phyloP scores from a whole-genome alignment of 2,888 invertebrate species.

The Oxystoma pomonae region DNA sequence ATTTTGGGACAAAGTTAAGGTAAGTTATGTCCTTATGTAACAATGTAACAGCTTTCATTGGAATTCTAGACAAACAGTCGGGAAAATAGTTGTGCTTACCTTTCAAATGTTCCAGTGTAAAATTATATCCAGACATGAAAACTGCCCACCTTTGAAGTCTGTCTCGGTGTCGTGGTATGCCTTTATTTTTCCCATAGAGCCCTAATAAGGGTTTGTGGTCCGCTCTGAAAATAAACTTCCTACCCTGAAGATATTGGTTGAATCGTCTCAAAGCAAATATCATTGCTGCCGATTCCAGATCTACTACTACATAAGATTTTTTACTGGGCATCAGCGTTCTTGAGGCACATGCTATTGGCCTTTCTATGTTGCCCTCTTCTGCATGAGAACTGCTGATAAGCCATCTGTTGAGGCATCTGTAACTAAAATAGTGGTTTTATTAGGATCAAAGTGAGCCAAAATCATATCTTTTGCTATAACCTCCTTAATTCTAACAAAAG shows the following conservation, averaged over 20 bases:
- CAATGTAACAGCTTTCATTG: not conserved
- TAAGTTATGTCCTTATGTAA: conserved; percentile 7
- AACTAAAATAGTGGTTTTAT: conserved; percentile 14
- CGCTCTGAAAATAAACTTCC: conserved; percentile 33
- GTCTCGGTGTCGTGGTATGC: conserved; percentile 7
- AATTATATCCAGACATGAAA: conserved; percentile 8
- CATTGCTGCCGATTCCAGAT: conserved; percentile 15
- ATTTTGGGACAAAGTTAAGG: conserved; percentile 6
- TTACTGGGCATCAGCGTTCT: conserved; percentile 30
- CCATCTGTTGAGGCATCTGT: conserved; percentile 22
- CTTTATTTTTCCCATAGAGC: conserved; percentile 5
- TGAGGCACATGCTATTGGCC: conserved; percentile 38
- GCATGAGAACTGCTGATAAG: conserved; percentile 32
- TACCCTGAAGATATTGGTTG: conserved; percentile 38
- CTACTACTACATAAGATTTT: conserved; percentile 25
- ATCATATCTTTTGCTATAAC: conserved; percentile 14
- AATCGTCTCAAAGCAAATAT: conserved; percentile 40
- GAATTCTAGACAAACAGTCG: conserved; percentile 7
- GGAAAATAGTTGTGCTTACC: not conserved
- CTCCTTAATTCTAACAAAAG: conserved; percentile 20
- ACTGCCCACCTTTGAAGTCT: conserved; percentile 8
- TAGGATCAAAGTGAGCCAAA: conserved; percentile 21
- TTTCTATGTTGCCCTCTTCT: conserved; percentile 33
- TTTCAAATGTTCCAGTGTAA: conserved; percentile 4
- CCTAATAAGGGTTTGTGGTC: conserved; percentile 30